These are phyloP conservation scores for Listrodromus nycthemerus DNA, from an alignment of 2,888 invertebrate species.

Conservation along the genomic window DNA sequence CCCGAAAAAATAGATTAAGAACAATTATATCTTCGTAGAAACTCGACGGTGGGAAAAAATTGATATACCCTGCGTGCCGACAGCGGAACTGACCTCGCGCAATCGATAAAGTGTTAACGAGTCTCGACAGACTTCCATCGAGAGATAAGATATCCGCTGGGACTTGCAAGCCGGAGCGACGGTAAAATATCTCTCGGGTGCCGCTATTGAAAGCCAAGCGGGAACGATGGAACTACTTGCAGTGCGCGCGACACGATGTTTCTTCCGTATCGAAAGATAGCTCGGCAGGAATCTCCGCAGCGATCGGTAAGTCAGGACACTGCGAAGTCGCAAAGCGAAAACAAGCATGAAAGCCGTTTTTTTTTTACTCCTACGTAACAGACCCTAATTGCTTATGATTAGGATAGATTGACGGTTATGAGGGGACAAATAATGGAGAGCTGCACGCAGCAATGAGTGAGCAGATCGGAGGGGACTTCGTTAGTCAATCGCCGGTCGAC, in stretches of 20 bases:
- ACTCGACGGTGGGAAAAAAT: background rate
- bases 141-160: slow-evolving; percentile 52
- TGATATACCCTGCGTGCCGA: background rate
- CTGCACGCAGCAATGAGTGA: background rate
- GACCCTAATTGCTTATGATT: slow-evolving; percentile 77
- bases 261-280: slow-evolving; percentile 27
- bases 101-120: background rate
- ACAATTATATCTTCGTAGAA: background rate
- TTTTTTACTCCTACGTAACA: slow-evolving; percentile 48
- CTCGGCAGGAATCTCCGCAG: slow-evolving; percentile 13
- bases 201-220: background rate
- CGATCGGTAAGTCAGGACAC: slow-evolving; percentile 54
- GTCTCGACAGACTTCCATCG: background rate
- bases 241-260: background rate
- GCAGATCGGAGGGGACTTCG: slow-evolving; percentile 22
- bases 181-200: slow-evolving; percentile 28
- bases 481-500: slow-evolving; percentile 32
- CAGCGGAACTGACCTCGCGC: slow-evolving; percentile 34
- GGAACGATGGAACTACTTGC: slow-evolving; percentile 39
- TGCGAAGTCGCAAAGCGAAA: background rate
- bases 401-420: slow-evolving; percentile 76
- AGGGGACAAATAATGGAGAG: slow-evolving; percentile 69
- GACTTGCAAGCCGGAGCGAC: slow-evolving; percentile 18
- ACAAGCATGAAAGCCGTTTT: background rate
- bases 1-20: background rate